phyloP scores from a whole-genome alignment of 2,888 invertebrate genomes.

The Dorcus parallelipipedus region DNA sequence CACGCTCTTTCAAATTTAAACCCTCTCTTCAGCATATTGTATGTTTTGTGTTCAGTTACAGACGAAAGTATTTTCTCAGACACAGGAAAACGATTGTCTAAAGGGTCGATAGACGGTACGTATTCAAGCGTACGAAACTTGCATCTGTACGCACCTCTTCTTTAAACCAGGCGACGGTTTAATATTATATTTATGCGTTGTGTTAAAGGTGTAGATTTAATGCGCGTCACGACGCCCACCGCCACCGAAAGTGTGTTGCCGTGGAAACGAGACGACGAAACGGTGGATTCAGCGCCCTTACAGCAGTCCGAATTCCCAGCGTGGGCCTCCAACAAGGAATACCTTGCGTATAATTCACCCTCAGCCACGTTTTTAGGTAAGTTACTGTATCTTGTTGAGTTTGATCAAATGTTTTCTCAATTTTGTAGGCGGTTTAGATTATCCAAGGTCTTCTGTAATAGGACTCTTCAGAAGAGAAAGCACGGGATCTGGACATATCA shows the following conservation, averaged over 20 bases:
- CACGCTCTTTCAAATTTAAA: background rate
- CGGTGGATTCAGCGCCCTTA: constrained; percentile 59
- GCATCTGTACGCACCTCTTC: background rate
- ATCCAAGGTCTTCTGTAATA: constrained; percentile 86
- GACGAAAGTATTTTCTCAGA: constrained; percentile 50
- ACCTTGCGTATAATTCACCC: constrained; percentile 86
- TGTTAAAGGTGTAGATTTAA: constrained; percentile 59
- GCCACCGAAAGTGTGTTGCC: constrained; percentile 88
- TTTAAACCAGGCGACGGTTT: background rate
- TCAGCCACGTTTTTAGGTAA: constrained; percentile 88
- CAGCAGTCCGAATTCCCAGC: constrained; percentile 85
- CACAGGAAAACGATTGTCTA: constrained; percentile 47
- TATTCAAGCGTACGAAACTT: constrained; percentile 14
- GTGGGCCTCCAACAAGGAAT: constrained; percentile 94
- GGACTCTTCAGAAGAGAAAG: constrained; percentile 85
- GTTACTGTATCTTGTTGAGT: constrained; percentile 6
- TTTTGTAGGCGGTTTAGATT: constrained; percentile 74
- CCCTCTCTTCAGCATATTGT: constrained; percentile 14
- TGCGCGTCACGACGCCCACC: constrained; percentile 80
- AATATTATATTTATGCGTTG: background rate
- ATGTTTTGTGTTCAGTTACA: constrained; percentile 45
- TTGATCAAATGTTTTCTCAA: background rate
- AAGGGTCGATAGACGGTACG: constrained; percentile 51
- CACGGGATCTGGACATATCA: constrained; percentile 64
- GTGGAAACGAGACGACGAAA: constrained; percentile 84